These are phyloP conservation scores for Nibea albiflora DNA, from an alignment of 2,113 vertebrate genomes.

Conservation along the genomic window DNA sequence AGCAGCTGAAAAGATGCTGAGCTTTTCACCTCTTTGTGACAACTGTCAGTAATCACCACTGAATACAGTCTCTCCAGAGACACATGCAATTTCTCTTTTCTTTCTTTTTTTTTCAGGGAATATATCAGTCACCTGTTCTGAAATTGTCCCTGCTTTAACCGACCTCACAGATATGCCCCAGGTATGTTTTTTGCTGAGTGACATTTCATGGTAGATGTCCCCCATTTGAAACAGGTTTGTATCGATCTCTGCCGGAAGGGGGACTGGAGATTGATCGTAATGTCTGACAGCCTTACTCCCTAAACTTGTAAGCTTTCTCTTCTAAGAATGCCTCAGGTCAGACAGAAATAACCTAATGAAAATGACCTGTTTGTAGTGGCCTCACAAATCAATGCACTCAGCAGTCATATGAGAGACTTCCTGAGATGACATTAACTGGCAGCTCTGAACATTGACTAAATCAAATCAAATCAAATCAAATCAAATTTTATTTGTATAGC, in stretches of 20 bases:
- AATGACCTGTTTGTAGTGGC: constrained; percentile 29
- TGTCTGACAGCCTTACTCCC: constrained; percentile 57
- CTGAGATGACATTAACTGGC: constrained; percentile 17
- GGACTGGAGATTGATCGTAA: constrained; percentile 57
- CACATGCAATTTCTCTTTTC: constrained; percentile 9
- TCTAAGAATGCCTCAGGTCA: constrained; percentile 47
- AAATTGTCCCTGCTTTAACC: neutral
- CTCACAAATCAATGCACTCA: constrained; percentile 32
- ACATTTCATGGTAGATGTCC: constrained; percentile 53
- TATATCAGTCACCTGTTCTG: neutral
- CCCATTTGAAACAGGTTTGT: constrained; percentile 61
- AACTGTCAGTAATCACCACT: constrained; percentile 5
- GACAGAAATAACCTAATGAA: constrained; percentile 46
- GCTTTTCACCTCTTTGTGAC: constrained; percentile 23
- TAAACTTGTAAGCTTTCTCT: constrained; percentile 49
- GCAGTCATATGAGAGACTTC: constrained; percentile 18
- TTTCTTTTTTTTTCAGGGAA: constrained; percentile 4
- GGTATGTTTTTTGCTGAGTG: constrained; percentile 50
- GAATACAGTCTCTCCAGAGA: neutral
- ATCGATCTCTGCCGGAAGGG: constrained; percentile 63
- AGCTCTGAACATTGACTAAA: constrained; percentile 4
- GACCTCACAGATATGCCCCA: constrained; percentile 20
- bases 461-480: too few relatives aligned
- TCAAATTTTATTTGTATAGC: too few relatives aligned
- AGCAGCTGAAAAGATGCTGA: constrained; percentile 37